These are phyloP conservation scores for Gasterosteus nipponicus DNA, from an alignment of 2,113 vertebrate species.

Conservation along the genomic window DNA sequence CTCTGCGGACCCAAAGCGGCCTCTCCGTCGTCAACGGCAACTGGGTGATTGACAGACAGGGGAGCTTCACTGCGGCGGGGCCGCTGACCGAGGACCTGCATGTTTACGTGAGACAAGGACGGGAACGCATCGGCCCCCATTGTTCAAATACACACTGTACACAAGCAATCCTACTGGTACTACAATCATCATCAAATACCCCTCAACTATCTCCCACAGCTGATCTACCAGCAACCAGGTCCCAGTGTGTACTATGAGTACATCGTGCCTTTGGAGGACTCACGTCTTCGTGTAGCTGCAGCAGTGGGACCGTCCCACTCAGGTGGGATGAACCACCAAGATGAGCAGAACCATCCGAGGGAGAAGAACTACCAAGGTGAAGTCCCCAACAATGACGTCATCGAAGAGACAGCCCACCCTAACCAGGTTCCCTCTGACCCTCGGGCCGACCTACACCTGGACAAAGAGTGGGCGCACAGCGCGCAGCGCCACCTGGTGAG, in stretches of 20 bases:
- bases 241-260: conserved; percentile 77
- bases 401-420: conserved; percentile 36
- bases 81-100: conserved; percentile 90
- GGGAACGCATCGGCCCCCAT: not conserved
- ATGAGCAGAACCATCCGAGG: not conserved
- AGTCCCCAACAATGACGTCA: conserved; percentile 55
- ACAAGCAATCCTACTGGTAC: not conserved
- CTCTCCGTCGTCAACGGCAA: conserved; percentile 93
- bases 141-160: not conserved
- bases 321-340: not conserved
- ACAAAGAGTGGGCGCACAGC: conserved; percentile 37
- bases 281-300: conserved; percentile 29
- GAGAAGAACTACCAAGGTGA: conserved; percentile 14
- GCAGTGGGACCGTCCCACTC: conserved; percentile 36
- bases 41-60: conserved; percentile 93
- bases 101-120: conserved; percentile 70
- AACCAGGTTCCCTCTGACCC: conserved; percentile 53
- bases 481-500: conserved; percentile 78
- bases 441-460: conserved; percentile 63
- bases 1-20: conserved; percentile 85
- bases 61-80: conserved; percentile 85
- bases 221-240: conserved; percentile 81
- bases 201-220: conserved; percentile 44
- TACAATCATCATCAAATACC: not conserved
- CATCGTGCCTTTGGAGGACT: conserved; percentile 56